A percentile compares a stretch with the other conserved stretches of the same genome.
Conservation (phyloP, 2,113 vertebrate species). For the Labeo rohita region DNA sequence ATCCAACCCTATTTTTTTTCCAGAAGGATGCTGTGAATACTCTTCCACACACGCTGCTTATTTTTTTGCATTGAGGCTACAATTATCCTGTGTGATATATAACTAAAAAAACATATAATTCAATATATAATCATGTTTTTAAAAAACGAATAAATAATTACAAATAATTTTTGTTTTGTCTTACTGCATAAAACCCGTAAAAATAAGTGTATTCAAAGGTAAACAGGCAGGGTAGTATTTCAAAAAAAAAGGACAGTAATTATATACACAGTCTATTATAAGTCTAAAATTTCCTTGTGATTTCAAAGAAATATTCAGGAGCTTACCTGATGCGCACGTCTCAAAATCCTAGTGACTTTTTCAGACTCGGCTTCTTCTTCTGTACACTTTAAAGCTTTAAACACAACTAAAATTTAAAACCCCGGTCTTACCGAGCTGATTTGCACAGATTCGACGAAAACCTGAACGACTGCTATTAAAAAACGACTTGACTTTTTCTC, state of each 20-base stretch:
- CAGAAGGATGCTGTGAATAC: constrained; percentile 17
- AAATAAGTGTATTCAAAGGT: background rate
- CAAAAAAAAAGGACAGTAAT: background rate
- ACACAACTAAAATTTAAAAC: background rate
- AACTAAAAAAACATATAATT: background rate
- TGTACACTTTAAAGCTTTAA: background rate
- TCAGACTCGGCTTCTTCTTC: constrained; percentile 4
- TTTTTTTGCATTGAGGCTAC: background rate
- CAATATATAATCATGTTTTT: background rate
- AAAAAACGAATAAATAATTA: background rate
- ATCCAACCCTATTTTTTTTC: background rate
- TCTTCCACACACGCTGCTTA: background rate
- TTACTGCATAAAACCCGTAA: background rate
- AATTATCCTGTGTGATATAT: background rate
- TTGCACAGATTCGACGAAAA: background rate
- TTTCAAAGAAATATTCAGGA: background rate
- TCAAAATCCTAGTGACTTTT: constrained; percentile 5
- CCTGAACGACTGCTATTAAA: background rate
- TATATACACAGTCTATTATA: background rate
- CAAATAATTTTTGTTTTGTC: background rate
- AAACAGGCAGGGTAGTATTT: background rate
- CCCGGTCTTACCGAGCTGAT: background rate
- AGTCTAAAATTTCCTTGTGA: background rate
- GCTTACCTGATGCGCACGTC: constrained; percentile 36
- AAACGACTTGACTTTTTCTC: background rate